phyloP scores from a whole-genome alignment of 2,888 invertebrate species.

The Minunthozetes semirufus region DNA sequence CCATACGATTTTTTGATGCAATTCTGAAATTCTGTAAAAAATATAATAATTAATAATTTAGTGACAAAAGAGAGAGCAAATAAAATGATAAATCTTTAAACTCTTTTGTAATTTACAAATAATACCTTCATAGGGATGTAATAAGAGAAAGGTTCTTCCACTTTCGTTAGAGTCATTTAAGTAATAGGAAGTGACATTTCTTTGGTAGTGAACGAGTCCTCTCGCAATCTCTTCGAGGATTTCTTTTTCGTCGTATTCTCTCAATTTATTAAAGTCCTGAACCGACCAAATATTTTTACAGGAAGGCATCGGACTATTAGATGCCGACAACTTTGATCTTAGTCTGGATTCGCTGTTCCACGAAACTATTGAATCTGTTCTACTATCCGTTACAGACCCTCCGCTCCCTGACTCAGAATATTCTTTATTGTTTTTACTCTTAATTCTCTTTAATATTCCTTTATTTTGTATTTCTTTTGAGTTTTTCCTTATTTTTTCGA shows the following conservation, averaged over 20 bases:
- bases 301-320: slow-evolving; percentile 25
- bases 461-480: background rate
- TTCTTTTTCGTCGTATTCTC: slow-evolving; percentile 8
- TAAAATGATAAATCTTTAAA: background rate
- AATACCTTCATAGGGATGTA: background rate
- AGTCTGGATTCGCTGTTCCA: background rate
- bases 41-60: background rate
- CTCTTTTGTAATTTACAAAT: background rate
- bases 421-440: background rate
- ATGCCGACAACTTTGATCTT: background rate
- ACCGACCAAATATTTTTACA: slow-evolving; percentile 32
- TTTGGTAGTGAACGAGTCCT: slow-evolving; percentile 25
- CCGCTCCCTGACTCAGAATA: background rate
- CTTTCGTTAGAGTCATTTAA: slow-evolving; percentile 22
- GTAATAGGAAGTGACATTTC: slow-evolving; percentile 19
- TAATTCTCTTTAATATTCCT: background rate
- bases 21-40: background rate
- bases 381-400: background rate
- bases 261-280: slow-evolving; percentile 21
- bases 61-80: background rate
- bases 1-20: background rate
- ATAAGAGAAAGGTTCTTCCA: slow-evolving; percentile 21
- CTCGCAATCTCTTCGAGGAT: slow-evolving; percentile 31
- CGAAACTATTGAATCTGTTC: background rate
- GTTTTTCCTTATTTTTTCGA: background rate